A percentile compares a stretch with the other conserved stretches of the same genome.
Evolutionary conservation across 1,140 invertebrate species (phyloP).

Genomic region (Polypedilum vanderplanki): DNA sequence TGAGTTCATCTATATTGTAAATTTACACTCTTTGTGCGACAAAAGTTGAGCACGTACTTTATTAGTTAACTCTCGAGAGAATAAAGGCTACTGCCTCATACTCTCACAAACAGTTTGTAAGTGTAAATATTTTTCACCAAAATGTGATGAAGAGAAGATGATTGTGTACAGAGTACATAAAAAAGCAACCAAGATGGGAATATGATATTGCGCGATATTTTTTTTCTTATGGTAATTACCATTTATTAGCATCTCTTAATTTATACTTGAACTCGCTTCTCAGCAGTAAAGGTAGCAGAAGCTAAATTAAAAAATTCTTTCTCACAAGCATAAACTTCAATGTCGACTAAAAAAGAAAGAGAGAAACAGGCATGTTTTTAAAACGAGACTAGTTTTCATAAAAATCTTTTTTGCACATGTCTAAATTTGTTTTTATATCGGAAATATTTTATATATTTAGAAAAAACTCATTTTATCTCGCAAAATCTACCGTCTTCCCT

Average conservation of each 20-base stretch:
- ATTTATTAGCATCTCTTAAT: slow-evolving; percentile 14
- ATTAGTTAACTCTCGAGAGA: neutral
- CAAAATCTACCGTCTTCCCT: too few relatives aligned
- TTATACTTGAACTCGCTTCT: neutral
- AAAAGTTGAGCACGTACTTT: neutral
- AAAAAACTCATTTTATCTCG: too few relatives aligned
- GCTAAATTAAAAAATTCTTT: neutral
- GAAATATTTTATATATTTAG: too few relatives aligned
- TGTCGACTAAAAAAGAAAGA: too few relatives aligned
- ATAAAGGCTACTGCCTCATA: neutral
- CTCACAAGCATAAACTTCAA: too few relatives aligned
- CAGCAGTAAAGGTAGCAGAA: too few relatives aligned
- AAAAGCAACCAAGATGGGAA: neutral
- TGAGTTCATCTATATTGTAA: neutral
- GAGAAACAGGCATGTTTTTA: too few relatives aligned
- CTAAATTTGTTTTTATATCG: too few relatives aligned
- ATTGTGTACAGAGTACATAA: slow-evolving; percentile 8
- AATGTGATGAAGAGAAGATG: neutral
- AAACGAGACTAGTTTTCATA: too few relatives aligned
- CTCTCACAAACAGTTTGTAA: neutral
- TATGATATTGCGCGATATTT: neutral
- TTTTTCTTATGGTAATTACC: neutral
- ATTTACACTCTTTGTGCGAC: neutral
- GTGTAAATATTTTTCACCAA: slow-evolving; percentile 14
- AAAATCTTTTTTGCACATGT: too few relatives aligned